Percentiles rank a stretch among this genome's conserved stretches.
phyloP scores from a whole-genome alignment of 2,888 invertebrate species.

The Odontocolon sp. region DNA sequence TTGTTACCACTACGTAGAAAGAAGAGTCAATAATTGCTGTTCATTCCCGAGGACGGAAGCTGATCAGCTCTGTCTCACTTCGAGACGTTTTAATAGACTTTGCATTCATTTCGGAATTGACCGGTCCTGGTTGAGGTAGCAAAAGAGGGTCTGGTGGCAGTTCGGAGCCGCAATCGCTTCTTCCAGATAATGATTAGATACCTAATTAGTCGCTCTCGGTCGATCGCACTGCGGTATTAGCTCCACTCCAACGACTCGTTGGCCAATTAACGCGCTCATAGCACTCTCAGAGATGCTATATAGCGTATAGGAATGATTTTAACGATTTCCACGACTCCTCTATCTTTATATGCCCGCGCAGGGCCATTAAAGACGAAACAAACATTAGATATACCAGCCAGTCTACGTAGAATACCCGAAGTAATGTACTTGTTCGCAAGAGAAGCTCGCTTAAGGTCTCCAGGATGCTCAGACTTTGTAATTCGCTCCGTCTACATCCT shows the following conservation, averaged over 20 bases:
- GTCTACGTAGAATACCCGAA: neutral
- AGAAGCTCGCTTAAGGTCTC: neutral
- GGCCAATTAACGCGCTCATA: constrained; percentile 46
- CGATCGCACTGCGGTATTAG: neutral
- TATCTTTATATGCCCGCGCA: constrained; percentile 30
- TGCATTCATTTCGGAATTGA: constrained; percentile 10
- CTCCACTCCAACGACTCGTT: constrained; percentile 35
- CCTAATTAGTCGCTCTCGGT: constrained; percentile 46
- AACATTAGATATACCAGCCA: constrained; percentile 27
- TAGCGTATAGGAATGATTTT: constrained; percentile 17
- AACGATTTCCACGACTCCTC: constrained; percentile 47
- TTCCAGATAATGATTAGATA: constrained; percentile 43
- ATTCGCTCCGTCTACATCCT: neutral
- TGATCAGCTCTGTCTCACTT: neutral
- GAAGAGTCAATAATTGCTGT: constrained; percentile 18
- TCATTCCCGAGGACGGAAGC: neutral
- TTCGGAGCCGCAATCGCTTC: constrained; percentile 5
- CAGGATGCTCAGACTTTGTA: neutral
- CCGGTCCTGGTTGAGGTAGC: neutral
- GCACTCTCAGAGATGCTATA: neutral
- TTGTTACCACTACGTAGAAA: constrained; percentile 6
- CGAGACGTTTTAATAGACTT: constrained; percentile 2
- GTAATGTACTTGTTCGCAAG: neutral
- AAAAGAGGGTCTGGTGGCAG: neutral
- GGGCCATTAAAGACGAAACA: constrained; percentile 43